phyloP scores from a whole-genome alignment of 2,888 invertebrate species.

The Phaonia tiefii region DNA sequence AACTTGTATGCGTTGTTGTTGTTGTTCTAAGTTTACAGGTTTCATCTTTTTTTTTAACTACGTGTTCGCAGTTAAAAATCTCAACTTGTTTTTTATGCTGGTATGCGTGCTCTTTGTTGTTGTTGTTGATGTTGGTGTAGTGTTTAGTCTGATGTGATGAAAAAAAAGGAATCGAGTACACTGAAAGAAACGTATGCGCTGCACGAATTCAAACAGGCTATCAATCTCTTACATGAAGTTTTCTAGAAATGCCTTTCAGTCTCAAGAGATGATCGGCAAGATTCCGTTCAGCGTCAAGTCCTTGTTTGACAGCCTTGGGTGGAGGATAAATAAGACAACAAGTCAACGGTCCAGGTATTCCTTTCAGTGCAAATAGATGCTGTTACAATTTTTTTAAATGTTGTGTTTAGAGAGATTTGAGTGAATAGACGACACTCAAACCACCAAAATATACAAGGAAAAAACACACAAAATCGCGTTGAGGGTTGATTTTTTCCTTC shows the following conservation, averaged over 20 bases:
- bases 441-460: constrained; percentile 70
- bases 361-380: constrained; percentile 62
- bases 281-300: too few species aligned
- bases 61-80: constrained; percentile 77
- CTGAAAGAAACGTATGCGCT: constrained; percentile 41
- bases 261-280: too few species aligned
- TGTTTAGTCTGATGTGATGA: constrained; percentile 66
- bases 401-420: constrained; percentile 75
- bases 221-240: too few species aligned
- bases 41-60: constrained; percentile 76
- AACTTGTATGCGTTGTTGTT: constrained; percentile 61
- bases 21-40: constrained; percentile 70
- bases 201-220: too few species aligned
- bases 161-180: constrained; percentile 57
- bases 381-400: constrained; percentile 66
- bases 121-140: constrained; percentile 49
- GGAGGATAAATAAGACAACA: too few species aligned
- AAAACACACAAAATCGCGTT: constrained; percentile 73
- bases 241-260: too few species aligned
- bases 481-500: constrained; percentile 76
- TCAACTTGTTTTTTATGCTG: constrained; percentile 75
- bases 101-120: constrained; percentile 68
- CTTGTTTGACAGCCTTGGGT: too few species aligned
- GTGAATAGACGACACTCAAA: constrained; percentile 77
- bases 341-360: constrained; percentile 42